A percentile compares a stretch with the other conserved stretches of the same genome.
Evolutionary conservation across 1,140 invertebrate species (phyloP).

Genomic region (Pachypsylla venusta): DNA sequence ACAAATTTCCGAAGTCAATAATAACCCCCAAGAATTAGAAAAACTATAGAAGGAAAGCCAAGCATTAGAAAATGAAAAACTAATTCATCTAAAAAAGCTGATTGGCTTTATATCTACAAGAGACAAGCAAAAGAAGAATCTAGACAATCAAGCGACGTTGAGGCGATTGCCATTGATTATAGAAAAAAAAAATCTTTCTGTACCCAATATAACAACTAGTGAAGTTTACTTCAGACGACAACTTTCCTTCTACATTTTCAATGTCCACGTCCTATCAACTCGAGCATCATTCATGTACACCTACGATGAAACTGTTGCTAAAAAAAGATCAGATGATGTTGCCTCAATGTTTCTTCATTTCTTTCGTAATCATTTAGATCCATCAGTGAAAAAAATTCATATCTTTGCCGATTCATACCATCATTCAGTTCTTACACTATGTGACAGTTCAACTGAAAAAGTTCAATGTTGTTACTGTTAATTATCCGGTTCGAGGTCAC

Average conservation of each 20-base stretch:
- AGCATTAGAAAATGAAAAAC: too few relatives aligned
- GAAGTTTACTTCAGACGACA: constrained; percentile 10
- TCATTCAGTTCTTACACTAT: constrained; percentile 19
- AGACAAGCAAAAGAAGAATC: constrained; percentile 1
- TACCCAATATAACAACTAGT: constrained; percentile 15
- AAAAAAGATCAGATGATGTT: constrained; percentile 16
- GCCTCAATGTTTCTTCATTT: constrained; percentile 14
- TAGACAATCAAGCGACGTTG: background rate
- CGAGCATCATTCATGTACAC: constrained; percentile 13
- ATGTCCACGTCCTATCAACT: constrained; percentile 11
- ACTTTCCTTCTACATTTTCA: constrained; percentile 14
- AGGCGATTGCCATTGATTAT: constrained; percentile 13
- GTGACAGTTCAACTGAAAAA: constrained; percentile 19
- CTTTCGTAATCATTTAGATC: background rate
- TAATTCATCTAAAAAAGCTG: too few relatives aligned
- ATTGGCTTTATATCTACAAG: background rate
- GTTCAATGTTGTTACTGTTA: constrained; percentile 15
- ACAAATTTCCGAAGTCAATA: constrained; percentile 10
- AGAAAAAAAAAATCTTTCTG: constrained; percentile 12
- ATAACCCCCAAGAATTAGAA: constrained; percentile 13
- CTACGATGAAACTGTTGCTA: constrained; percentile 16
- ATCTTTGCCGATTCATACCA: constrained; percentile 12
- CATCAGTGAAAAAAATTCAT: background rate
- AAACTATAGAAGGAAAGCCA: constrained; percentile 15
- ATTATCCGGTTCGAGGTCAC: constrained; percentile 20